These are phyloP conservation scores for Catharus minimus DNA, from an alignment of 2,113 vertebrate genomes.

Conservation along the genomic window DNA sequence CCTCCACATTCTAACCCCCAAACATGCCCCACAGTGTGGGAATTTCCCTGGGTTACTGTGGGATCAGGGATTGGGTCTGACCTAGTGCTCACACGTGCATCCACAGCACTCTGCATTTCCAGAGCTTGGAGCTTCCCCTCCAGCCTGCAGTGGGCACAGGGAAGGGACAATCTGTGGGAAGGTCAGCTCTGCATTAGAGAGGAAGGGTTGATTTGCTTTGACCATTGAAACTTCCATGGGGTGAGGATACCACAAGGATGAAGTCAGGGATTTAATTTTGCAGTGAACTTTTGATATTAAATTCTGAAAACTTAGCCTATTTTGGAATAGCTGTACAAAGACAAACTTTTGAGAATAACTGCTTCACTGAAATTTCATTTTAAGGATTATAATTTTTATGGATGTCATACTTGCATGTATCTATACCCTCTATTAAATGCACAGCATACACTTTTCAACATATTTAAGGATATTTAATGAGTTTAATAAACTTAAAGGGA, in stretches of 20 bases:
- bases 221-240: background rate
- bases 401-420: slow-evolving; percentile 14
- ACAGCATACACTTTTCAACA: slow-evolving; percentile 27
- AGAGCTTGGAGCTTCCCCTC: background rate
- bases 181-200: background rate
- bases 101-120: accelerated
- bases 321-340: background rate
- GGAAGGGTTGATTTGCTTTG: background rate
- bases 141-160: background rate
- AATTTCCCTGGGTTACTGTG: accelerated
- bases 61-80: background rate
- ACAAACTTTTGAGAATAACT: background rate
- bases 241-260: background rate
- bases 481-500: slow-evolving; percentile 66
- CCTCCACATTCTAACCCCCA: too few relatives aligned
- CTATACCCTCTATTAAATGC: slow-evolving; percentile 41
- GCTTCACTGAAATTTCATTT: slow-evolving; percentile 17
- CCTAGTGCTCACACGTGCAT: accelerated
- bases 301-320: background rate
- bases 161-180: background rate
- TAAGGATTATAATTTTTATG: slow-evolving; percentile 33
- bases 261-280: background rate
- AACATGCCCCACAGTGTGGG: accelerated
- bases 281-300: background rate
- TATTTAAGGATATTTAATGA: slow-evolving; percentile 65